Conservation (phyloP, 2,113 vertebrate species). For the Pyrgilauda ruficollis region DNA sequence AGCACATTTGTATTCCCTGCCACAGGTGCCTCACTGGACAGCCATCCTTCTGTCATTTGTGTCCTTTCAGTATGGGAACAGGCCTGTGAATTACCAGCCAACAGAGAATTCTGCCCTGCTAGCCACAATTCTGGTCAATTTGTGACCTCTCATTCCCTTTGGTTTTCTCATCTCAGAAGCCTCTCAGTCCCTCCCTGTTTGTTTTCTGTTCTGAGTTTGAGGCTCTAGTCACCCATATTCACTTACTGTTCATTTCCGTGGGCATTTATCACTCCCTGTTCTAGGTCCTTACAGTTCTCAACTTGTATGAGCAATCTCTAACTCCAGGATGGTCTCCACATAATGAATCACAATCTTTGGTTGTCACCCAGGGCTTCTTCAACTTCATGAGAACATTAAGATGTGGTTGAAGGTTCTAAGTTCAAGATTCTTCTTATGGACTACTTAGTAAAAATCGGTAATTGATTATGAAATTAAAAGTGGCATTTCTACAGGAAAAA, state of each 20-base stretch:
- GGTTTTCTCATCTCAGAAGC: neutral
- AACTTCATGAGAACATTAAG: neutral
- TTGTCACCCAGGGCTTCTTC: neutral
- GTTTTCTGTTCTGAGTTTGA: neutral
- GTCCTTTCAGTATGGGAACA: neutral
- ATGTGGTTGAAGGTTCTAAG: neutral
- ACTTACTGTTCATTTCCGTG: neutral
- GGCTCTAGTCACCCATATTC: neutral
- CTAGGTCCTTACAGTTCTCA: neutral
- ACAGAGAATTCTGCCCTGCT: neutral
- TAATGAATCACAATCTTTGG: neutral
- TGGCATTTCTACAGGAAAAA: neutral
- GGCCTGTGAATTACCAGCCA: neutral
- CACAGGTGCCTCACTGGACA: neutral
- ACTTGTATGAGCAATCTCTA: neutral
- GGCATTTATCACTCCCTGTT: neutral
- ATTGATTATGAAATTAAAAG: neutral
- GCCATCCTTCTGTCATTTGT: neutral
- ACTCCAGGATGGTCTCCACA: neutral
- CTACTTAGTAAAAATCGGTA: neutral
- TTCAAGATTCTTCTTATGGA: neutral
- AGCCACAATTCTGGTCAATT: neutral
- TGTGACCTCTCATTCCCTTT: neutral
- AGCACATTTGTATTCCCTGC: neutral
- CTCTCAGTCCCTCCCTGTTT: neutral